These are phyloP conservation scores for Raja brachyura DNA, from an alignment of 2,113 vertebrate genomes.

Conservation along the genomic window DNA sequence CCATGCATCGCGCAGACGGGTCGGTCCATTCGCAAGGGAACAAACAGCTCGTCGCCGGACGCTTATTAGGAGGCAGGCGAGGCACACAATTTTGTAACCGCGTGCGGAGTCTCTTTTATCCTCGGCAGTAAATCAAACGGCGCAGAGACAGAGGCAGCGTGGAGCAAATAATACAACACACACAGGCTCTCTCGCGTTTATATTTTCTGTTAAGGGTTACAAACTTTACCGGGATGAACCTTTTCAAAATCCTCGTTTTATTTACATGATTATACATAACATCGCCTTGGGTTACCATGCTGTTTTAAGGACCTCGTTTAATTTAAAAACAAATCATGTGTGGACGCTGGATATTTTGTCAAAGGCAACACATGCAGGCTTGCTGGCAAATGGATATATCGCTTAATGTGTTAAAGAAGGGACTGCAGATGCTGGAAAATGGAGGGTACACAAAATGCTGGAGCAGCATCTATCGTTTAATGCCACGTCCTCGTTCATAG, in stretches of 20 bases:
- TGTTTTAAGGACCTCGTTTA: not conserved
- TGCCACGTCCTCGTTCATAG: not conserved
- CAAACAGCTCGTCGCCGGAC: constrained; percentile 8
- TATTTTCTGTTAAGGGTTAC: not conserved
- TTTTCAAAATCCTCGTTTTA: not conserved
- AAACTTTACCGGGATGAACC: not conserved
- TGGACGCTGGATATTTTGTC: not conserved
- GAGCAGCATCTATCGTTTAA: too few relatives aligned
- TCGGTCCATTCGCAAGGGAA: constrained; percentile 14
- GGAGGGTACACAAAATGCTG: too few relatives aligned
- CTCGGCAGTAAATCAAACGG: not conserved
- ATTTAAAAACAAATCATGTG: not conserved
- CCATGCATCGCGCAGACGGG: too few relatives aligned
- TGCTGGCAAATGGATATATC: not conserved
- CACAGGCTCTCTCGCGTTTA: not conserved
- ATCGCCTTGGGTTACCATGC: not conserved
- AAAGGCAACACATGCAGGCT: not conserved
- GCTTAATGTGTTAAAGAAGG: too few relatives aligned
- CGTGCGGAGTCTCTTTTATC: constrained; percentile 1
- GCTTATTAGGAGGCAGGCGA: constrained; percentile 15
- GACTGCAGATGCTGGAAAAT: too few relatives aligned
- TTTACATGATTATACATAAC: not conserved
- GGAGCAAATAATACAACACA: constrained; percentile 33
- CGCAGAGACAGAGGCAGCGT: constrained; percentile 32
- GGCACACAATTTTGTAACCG: not conserved